Base-by-base conservation (phyloP, 2,888 invertebrate genomes). In the Nysson spinosus region DNA sequence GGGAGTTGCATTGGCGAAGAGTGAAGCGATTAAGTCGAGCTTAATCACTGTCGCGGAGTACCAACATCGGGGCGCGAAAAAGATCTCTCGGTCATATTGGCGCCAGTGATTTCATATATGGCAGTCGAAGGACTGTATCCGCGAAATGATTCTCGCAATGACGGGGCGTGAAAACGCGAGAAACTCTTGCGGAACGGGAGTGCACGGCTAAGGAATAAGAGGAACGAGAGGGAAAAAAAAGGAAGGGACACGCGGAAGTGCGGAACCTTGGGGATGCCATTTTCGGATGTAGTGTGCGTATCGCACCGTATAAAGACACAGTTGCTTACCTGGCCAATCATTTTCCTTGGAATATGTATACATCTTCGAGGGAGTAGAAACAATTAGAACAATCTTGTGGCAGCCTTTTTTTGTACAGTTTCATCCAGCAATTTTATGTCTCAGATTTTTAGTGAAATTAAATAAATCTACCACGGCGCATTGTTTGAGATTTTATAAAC, bases 201-300 rank as follows among this genome's bases (percentile, higher is more conserved):
- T 43, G 14, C 12, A 39, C 20, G 42, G 55, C 37, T 12, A 47
- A 39, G n/a, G 54, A 19, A 40, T 30, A 30, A 50, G 40, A 58
- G 51, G 55, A 65, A 62, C 39, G 50, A 42, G 40, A 46, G 28
- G 58, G 50, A 54, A 56, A 58, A 66, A 63, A 68, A 58, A 44
- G 49, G 54, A 43, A 58, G 50, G 61, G 56, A 74, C 57, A 81
- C 72, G 65, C 82, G 78, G 80, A 83, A 82, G 79, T 79, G 55
- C 43, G 62, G 68, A 76, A 65, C 82, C 82, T 83, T 83, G 81
- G 64, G 11, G 43, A 58, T 17, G 54, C 83, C 82, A 77, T 82
- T 80, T 81, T 51, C 47, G 77, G 79, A 69, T 44, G 69, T 37
- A 77, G 75, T 68, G 72, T 77, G 75, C 75, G 75, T 68, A 60